Evolutionary conservation across 2,113 vertebrate genomes (phyloP).

Genomic region (Nymphicus hollandicus): DNA sequence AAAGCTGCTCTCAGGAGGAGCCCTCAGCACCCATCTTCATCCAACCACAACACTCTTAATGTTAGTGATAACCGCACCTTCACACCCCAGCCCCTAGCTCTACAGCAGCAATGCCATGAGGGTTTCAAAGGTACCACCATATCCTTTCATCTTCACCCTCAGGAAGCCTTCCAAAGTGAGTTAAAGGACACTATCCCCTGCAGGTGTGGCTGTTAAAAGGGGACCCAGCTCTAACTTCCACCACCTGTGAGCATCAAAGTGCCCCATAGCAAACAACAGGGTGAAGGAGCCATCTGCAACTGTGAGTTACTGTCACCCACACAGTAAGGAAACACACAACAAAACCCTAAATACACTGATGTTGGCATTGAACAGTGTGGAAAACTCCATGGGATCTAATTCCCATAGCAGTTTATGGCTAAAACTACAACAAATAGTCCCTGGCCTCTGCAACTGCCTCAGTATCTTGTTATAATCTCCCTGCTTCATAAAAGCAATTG

Average conservation of each 20-base stretch:
- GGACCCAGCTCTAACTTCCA: not conserved
- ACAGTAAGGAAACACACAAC: not conserved
- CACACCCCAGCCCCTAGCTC: rapidly evolving
- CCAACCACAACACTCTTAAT: not conserved
- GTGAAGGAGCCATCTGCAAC: not conserved
- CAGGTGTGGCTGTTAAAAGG: not conserved
- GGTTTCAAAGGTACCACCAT: not conserved
- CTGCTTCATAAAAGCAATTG: not conserved
- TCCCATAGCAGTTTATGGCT: rapidly evolving
- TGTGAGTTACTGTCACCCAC: not conserved
- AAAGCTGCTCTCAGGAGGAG: not conserved
- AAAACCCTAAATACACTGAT: not conserved
- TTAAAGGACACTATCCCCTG: not conserved
- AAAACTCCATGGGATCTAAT: rapidly evolving
- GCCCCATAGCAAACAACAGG: not conserved
- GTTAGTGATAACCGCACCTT: not conserved
- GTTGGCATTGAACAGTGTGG: not conserved
- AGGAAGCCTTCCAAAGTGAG: not conserved
- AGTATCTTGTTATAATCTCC: not conserved
- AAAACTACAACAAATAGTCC: not conserved
- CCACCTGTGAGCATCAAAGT: not conserved
- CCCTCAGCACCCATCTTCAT: rapidly evolving
- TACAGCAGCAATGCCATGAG: rapidly evolving
- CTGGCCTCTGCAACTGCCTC: not conserved
- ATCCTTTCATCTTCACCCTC: not conserved